Evolutionary conservation across 1,140 invertebrate species (phyloP), one percentile per base, ranked within the genome.

Genomic region (Pogonomyrmex californicus): DNA sequence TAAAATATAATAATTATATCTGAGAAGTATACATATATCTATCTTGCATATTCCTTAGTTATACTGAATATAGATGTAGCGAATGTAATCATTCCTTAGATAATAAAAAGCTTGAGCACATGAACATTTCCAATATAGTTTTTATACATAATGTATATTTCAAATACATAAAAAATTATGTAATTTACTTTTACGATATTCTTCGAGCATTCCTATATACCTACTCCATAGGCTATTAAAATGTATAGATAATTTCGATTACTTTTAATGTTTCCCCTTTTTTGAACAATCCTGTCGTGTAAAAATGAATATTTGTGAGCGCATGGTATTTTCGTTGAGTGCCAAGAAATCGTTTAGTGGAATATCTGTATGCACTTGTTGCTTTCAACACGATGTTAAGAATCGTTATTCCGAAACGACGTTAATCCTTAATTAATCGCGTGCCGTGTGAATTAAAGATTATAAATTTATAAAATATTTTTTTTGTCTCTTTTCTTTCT

Each of bases 351-450:
- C n/a, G 62, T 60, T 23, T 54, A n/a, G 44, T 85, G 75, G 83
- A 85, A 79, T 44, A 62, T 88, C 49, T 44, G 62, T 88, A 79
- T 88, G 30, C 68, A 86, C 44, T 79, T 49, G 14, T 75, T 56
- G 30, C n/a, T 82, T 38, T 68, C 38, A 30, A 68, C 41, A 10
- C 75, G 54, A 75, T 44, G n/a, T 63, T 47, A 5, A 79, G 44
- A 78, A 65, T 79, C 44, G 36, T 79, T 33, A 36, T 79, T 38
- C 2, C 36, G 1, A 68, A 66, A 68, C 10, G 7, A 66, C n/a
- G 2, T 51, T 78, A 66, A 65, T 23, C 41, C n/a, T 68, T 68
- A 62, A 77, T 77, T 68, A 68, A 51, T 79, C 62, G 33, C 14
- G 33, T 68, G 36, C 12, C 33, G 12, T 30, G 10, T 62, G 58